phyloP scores from a whole-genome alignment of 2,888 invertebrate genomes.

The Pandemis corylana region DNA sequence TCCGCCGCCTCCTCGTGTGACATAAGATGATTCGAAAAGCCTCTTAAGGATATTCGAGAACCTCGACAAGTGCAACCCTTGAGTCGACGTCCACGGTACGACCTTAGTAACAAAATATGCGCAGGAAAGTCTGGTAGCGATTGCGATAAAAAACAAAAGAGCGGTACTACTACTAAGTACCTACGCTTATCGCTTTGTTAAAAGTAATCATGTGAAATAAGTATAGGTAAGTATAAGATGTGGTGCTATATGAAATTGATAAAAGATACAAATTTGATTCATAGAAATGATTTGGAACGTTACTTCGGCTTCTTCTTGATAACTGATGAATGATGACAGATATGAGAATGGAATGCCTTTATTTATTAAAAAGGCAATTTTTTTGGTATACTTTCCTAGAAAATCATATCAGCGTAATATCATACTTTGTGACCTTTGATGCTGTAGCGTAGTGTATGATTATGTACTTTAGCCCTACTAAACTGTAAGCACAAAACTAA shows the following conservation, averaged over 20 bases:
- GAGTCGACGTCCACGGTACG: conserved; percentile 29
- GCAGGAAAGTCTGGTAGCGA: not conserved
- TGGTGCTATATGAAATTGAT: too few relatives aligned
- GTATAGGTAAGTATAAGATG: too few relatives aligned
- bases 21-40: conserved; percentile 42
- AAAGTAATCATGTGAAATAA: too few relatives aligned
- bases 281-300: too few relatives aligned
- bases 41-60: conserved; percentile 42
- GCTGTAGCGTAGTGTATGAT: not conserved
- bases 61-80: conserved; percentile 40
- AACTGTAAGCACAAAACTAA: not conserved
- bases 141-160: not conserved
- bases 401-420: too few relatives aligned
- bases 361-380: too few relatives aligned
- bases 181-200: not conserved
- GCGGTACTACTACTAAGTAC: not conserved
- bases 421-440: too few relatives aligned
- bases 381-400: too few relatives aligned
- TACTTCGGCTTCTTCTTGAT: too few relatives aligned
- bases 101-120: conserved; percentile 1
- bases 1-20: conserved; percentile 38
- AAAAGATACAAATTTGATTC: too few relatives aligned
- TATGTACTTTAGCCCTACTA: not conserved
- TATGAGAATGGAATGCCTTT: too few relatives aligned
- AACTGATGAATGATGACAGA: too few relatives aligned